phyloP scores from a whole-genome alignment of 2,888 invertebrate species.

The Dromius quadrimaculatus region DNA sequence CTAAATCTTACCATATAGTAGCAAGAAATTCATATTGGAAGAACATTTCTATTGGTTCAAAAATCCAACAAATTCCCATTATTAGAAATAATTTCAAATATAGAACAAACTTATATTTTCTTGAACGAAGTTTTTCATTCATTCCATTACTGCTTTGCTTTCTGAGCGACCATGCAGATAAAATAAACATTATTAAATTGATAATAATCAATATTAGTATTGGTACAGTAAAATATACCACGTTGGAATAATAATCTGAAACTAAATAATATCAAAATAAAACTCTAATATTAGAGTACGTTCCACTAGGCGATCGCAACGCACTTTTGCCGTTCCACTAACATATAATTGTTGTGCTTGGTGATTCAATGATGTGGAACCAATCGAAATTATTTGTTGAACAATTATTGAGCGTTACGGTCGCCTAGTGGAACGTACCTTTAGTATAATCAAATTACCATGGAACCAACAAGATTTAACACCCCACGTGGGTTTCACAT shows the following conservation, averaged over 20 bases:
- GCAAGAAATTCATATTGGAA: neutral
- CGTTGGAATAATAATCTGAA: neutral
- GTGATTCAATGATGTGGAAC: neutral
- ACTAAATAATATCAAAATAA: too few species aligned
- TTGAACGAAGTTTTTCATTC: neutral
- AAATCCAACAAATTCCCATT: conserved; percentile 37
- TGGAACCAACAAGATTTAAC: conserved; percentile 71
- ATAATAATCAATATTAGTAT: neutral
- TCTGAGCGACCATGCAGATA: neutral
- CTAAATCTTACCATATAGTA: neutral
- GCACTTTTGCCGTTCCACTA: too few species aligned
- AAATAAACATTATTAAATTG: conserved; percentile 29
- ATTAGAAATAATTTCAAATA: conserved; percentile 40
- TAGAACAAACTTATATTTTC: conserved; percentile 34
- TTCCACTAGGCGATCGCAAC: too few species aligned
- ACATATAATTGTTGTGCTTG: too few species aligned
- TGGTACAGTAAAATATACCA: conserved; percentile 14
- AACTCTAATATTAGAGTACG: too few species aligned
- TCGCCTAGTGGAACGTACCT: too few species aligned
- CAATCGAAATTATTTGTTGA: neutral
- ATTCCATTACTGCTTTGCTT: neutral
- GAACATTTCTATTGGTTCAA: conserved; percentile 31
- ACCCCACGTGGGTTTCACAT: conserved; percentile 71
- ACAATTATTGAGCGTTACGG: too few species aligned
- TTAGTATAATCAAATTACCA: conserved; percentile 64